Percentiles rank a stretch among this genome's conserved stretches.
Conservation (phyloP, 2,113 vertebrate genomes). For the Rhinopomastus cyanomelas region DNA sequence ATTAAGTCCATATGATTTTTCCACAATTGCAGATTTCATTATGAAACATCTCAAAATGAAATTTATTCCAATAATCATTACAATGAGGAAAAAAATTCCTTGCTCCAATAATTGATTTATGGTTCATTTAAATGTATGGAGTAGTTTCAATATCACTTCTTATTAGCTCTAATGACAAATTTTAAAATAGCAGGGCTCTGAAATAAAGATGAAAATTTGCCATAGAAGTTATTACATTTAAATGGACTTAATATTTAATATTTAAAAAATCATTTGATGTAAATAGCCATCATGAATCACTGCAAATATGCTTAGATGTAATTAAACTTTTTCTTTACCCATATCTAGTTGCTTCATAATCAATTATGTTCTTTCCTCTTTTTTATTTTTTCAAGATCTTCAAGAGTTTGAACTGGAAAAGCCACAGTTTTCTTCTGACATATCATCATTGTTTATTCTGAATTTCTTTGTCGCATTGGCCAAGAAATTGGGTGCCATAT, state of each 20-base stretch:
- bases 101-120: slow-evolving; percentile 87
- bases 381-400: slow-evolving; percentile 12
- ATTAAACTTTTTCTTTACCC: slow-evolving; percentile 78
- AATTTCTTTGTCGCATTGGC: neutral
- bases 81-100: slow-evolving; percentile 81
- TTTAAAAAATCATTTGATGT: slow-evolving; percentile 86
- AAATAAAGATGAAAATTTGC: slow-evolving; percentile 85
- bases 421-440: slow-evolving; percentile 4
- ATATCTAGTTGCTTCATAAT: slow-evolving; percentile 71
- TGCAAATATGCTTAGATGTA: slow-evolving; percentile 79
- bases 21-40: slow-evolving; percentile 75
- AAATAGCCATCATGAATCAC: slow-evolving; percentile 84
- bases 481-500: neutral
- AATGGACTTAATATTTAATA: slow-evolving; percentile 86
- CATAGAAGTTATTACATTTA: slow-evolving; percentile 83
- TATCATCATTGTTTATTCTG: slow-evolving; percentile 19
- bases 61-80: slow-evolving; percentile 85
- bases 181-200: slow-evolving; percentile 80
- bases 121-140: slow-evolving; percentile 83
- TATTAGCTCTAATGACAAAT: slow-evolving; percentile 83
- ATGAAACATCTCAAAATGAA: slow-evolving; percentile 77
- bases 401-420: slow-evolving; percentile 44
- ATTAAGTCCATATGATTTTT: slow-evolving; percentile 70
- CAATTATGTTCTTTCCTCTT: slow-evolving; percentile 68
- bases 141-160: slow-evolving; percentile 82